Evolutionary conservation across 2,113 vertebrate genomes (phyloP).

Genomic region (Serilophus lunatus): DNA sequence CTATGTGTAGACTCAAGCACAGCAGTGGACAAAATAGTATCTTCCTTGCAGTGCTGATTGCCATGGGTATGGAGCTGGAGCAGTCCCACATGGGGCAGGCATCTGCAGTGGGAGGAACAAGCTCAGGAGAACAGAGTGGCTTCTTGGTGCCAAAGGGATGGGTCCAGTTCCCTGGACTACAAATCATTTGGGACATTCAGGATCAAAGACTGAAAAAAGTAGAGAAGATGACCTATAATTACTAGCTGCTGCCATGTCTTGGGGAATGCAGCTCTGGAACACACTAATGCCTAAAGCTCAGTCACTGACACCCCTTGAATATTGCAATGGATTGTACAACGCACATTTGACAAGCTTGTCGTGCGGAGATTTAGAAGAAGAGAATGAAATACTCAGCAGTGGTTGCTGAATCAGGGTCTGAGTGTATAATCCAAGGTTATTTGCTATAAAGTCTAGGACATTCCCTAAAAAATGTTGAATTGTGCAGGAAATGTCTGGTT

Average conservation of each 20-base stretch:
- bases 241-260: neutral
- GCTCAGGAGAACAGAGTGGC: fast-evolving
- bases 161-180: neutral
- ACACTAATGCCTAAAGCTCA: neutral
- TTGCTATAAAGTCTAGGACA: neutral
- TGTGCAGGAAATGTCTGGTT: constrained; percentile 54
- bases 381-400: neutral
- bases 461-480: constrained; percentile 7
- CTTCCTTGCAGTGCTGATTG: fast-evolving
- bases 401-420: constrained; percentile 16
- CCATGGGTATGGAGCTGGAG: fast-evolving
- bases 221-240: neutral
- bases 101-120: fast-evolving
- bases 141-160: neutral
- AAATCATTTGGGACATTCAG: neutral
- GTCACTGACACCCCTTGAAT: neutral
- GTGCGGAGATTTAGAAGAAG: neutral
- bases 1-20: neutral
- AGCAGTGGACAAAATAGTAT: neutral
- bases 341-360: neutral
- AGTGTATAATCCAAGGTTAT: neutral
- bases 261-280: neutral
- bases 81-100: fast-evolving
- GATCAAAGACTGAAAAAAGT: neutral
- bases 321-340: neutral